Evolutionary conservation across 2,113 vertebrate genomes (phyloP).

Genomic region (Aegypius monachus): DNA sequence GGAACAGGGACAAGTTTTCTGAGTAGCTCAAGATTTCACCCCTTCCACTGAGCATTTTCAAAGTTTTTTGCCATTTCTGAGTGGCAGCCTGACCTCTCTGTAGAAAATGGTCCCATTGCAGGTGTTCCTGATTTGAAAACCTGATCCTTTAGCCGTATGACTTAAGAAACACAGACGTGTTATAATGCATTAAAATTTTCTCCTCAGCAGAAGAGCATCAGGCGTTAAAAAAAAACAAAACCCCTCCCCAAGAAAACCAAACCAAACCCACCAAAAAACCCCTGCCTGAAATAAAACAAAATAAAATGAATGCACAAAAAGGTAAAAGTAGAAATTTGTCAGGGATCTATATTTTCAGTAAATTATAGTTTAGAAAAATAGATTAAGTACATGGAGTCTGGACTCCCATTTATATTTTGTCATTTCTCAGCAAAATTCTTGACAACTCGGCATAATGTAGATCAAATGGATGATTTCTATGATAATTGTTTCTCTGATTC

Average conservation of each 20-base stretch:
- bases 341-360: not conserved
- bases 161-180: not conserved
- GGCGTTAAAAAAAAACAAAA: fast-evolving
- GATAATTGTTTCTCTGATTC: not conserved
- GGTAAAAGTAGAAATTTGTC: not conserved
- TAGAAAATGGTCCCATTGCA: not conserved
- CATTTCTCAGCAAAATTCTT: not conserved
- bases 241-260: not conserved
- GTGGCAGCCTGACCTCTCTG: not conserved
- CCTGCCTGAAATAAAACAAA: not conserved
- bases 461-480: not conserved
- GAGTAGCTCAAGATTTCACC: not conserved
- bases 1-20: not conserved
- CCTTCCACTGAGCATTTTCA: not conserved
- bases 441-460: not conserved
- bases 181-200: not conserved
- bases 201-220: not conserved
- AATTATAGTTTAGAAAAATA: not conserved
- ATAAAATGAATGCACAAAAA: not conserved
- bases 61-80: not conserved
- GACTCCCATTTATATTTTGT: not conserved
- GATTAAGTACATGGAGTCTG: not conserved
- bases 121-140: not conserved
- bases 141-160: not conserved
- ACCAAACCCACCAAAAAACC: fast-evolving